Evolutionary conservation across 35 echinoderm and acorn worm genomes (phyloP).

Genomic region (Diadema setosum): DNA sequence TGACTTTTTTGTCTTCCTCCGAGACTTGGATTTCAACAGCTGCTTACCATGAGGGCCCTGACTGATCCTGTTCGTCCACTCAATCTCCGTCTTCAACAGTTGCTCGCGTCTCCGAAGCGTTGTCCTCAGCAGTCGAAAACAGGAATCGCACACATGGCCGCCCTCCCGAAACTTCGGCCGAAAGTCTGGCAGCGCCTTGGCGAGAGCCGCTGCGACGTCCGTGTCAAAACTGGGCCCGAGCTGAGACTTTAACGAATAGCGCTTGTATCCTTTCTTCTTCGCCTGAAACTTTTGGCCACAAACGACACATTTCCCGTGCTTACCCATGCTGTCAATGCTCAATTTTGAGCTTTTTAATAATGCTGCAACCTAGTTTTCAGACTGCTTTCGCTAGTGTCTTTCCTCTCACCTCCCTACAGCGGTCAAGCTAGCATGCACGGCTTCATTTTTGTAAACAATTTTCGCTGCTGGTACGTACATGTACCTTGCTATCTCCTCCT

Average conservation of each 20-base stretch:
- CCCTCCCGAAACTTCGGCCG: background rate
- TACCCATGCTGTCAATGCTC: no score
- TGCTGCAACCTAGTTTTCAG: no score
- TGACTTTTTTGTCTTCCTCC: background rate
- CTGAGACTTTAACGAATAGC: background rate
- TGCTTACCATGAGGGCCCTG: background rate
- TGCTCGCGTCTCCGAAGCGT: background rate
- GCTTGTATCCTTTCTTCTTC: background rate
- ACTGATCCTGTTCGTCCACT: background rate
- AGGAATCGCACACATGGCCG: constrained; percentile 6
- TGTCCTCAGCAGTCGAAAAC: background rate
- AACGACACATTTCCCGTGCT: background rate
- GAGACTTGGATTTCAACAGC: background rate
- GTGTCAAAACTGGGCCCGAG: background rate
- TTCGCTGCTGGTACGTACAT: no score
- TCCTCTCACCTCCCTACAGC: no score
- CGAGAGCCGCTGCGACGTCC: background rate
- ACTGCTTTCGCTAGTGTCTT: no score
- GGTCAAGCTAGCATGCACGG: no score
- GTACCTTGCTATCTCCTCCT: no score
- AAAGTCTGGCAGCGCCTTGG: background rate
- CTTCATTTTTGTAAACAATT: no score
- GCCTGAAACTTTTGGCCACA: background rate
- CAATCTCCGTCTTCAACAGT: background rate
- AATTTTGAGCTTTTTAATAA: no score